Base-by-base conservation (phyloP, 2,888 invertebrate species). In the Acanthococcus lagerstroemiae region DNA sequence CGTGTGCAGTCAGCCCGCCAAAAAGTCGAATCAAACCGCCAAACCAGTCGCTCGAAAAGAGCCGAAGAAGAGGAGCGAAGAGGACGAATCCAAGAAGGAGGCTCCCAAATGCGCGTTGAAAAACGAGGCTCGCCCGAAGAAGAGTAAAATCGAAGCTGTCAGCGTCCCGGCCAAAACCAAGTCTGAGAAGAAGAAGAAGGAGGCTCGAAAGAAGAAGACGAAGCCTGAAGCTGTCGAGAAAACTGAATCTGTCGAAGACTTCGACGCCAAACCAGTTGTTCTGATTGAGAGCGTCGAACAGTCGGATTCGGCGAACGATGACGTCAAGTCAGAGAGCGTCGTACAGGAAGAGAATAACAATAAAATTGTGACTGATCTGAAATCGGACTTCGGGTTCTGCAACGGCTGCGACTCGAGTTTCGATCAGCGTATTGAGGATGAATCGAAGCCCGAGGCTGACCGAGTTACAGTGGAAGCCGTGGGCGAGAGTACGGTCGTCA, bases 151-250 rank as follows among this genome's bases (percentile, higher is more conserved):
- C 4, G 7, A 25, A 4, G n/a, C 15, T 3, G 6, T 25, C 4
- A 25, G 3, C 6, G 5, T 9, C 15, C 3, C 4, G n/a, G 25
- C 19, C 5, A 55, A 27, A 55, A 55, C n/a, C n/a, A 3, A 19
- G 17, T n/a, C 17, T 17, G 19, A 4, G 21, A 52, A 5, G 19
- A 63, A 56, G n/a, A 15, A 27, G 17, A 67, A 67, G n/a, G 57
- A 67, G 26, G 65, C 57, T 17, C 50, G 55, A 1, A 67, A 67
- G 21, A 57, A 57, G 15, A 54, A 56, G 9, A 65, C 56, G 12
- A 58, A 67, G 9, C 52, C 65, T 17, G 63, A 48, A 7, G 21
- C 15, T 15, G 52, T 17, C 52, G 52, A 52, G 5, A 4, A 4
- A 4, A 19, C 12, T 4, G 5, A 24, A 6, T 5, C 17, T 24